phyloP scores from a whole-genome alignment of 2,797 vertebrate genomes.

The Crypturellus tataupa region DNA sequence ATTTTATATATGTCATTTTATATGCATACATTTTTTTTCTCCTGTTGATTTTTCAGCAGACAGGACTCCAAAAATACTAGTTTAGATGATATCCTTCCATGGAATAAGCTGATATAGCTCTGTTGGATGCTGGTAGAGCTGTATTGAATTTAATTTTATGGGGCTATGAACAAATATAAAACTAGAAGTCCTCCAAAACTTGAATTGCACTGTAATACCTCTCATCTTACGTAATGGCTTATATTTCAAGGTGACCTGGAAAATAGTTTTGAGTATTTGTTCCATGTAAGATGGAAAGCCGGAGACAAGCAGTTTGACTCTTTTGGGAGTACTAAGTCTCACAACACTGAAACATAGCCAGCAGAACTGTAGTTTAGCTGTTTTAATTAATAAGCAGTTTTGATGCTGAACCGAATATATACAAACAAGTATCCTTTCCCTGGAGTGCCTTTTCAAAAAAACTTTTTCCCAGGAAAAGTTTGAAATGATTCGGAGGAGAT shows the following conservation, averaged over 20 bases:
- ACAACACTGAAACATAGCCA: background rate
- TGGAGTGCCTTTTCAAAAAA: background rate
- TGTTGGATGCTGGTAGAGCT: background rate
- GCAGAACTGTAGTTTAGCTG: background rate
- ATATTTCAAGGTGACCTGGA: background rate
- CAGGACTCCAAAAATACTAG: background rate
- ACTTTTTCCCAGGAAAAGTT: background rate
- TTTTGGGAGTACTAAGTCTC: background rate
- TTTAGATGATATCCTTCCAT: background rate
- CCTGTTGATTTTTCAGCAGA: background rate
- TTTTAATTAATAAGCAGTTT: accelerated
- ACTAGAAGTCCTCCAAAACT: background rate
- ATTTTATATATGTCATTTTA: too few relatives aligned
- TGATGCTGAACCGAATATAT: accelerated
- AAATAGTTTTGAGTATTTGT: background rate
- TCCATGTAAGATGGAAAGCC: background rate
- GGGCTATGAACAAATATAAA: too few relatives aligned
- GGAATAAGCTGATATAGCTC: background rate
- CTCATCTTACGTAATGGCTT: background rate
- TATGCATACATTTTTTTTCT: background rate
- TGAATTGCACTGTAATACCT: background rate
- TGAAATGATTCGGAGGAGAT: background rate
- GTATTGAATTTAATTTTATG: background rate
- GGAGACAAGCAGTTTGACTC: background rate
- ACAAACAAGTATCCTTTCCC: background rate